Percentiles rank a stretch among this genome's conserved stretches.
phyloP scores from a whole-genome alignment of 2,113 vertebrate genomes.

The Paradoxurus hermaphroditus region DNA sequence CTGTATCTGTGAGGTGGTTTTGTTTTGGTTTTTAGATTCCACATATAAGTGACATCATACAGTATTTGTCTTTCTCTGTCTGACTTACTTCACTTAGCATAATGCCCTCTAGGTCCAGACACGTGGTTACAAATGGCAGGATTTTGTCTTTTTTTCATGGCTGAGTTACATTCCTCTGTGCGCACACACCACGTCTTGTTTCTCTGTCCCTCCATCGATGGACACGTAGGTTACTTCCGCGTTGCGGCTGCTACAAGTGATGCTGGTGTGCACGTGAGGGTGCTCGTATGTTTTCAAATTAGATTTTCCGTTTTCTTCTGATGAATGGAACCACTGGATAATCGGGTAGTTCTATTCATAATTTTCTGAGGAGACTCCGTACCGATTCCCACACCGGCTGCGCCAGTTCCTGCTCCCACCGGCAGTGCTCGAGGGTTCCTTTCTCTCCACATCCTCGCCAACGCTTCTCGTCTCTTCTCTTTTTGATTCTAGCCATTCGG shows the following conservation, averaged over 20 bases:
- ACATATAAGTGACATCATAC: not conserved
- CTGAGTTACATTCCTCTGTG: not conserved
- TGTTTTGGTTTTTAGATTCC: not conserved
- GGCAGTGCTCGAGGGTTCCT: not conserved
- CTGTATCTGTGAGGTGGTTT: not conserved
- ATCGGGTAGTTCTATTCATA: not conserved
- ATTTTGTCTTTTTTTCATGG: not conserved
- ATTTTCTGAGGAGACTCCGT: not conserved
- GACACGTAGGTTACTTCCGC: not conserved
- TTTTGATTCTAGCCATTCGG: not conserved
- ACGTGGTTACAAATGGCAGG: not conserved
- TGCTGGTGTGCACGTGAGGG: not conserved
- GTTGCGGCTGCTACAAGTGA: not conserved
- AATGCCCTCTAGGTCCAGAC: not conserved
- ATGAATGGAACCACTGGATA: not conserved
- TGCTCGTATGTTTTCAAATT: not conserved
- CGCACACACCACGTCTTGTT: too few species aligned
- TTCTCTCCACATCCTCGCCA: not conserved
- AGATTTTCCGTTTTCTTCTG: not conserved
- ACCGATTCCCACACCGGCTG: not conserved
- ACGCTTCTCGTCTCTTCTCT: not conserved
- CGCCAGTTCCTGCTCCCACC: not conserved
- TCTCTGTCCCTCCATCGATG: not conserved
- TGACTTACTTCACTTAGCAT: not conserved
- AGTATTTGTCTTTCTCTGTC: not conserved